phyloP scores from a whole-genome alignment of 2,888 invertebrate genomes.

The Dynastes hyllus region DNA sequence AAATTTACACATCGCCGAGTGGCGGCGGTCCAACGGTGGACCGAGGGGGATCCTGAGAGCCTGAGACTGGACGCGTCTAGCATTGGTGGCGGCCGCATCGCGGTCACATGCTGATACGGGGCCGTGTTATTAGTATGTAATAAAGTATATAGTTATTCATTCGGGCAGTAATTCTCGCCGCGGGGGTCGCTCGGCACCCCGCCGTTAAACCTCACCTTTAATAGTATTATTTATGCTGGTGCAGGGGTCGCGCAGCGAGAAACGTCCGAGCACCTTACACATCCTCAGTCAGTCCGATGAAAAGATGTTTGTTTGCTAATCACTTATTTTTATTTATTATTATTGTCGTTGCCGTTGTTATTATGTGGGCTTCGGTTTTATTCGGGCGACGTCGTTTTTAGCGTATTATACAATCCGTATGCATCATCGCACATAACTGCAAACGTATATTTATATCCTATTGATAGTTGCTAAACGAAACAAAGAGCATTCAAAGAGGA shows the following conservation, averaged over 20 bases:
- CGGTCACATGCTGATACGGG: conserved; percentile 69
- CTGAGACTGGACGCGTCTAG: conserved; percentile 64
- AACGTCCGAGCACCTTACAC: conserved; percentile 61
- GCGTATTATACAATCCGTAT: conserved; percentile 11
- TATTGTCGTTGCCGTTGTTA: conserved; percentile 54
- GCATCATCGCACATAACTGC: not conserved
- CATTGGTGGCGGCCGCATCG: conserved; percentile 63
- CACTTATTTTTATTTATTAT: conserved; percentile 58
- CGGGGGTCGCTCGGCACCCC: conserved; percentile 68
- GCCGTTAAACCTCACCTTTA: conserved; percentile 73
- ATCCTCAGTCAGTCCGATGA: conserved; percentile 59
- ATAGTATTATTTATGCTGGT: conserved; percentile 72
- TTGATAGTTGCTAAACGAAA: not conserved
- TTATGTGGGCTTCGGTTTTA: conserved; percentile 45
- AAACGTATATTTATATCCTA: not conserved
- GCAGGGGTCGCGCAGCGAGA: conserved; percentile 65
- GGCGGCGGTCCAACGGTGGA: conserved; percentile 43
- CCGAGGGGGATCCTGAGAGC: conserved; percentile 41
- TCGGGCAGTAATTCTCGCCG: conserved; percentile 72
- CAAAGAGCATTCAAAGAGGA: no score
- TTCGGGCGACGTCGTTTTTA: conserved; percentile 9
- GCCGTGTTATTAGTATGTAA: conserved; percentile 72
- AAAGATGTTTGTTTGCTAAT: conserved; percentile 63
- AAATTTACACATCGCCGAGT: conserved; percentile 60
- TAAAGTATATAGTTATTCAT: conserved; percentile 73